These are phyloP conservation scores for Protobothrops flavoviridis DNA, from an alignment of 2,113 vertebrate genomes.

Conservation along the genomic window DNA sequence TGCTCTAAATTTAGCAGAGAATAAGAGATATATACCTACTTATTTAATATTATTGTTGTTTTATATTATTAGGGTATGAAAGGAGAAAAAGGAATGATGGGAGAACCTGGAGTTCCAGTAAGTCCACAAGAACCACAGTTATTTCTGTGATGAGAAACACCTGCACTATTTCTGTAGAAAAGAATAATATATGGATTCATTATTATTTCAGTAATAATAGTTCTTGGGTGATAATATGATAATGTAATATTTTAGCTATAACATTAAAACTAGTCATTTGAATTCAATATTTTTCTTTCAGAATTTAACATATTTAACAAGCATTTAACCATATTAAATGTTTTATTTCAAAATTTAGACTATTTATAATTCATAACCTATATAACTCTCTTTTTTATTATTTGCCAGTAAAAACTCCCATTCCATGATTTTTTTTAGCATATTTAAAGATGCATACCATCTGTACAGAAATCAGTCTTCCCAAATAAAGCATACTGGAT, in stretches of 20 bases:
- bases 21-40: constrained; percentile 2
- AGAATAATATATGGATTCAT: neutral
- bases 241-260: neutral
- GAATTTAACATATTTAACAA: neutral
- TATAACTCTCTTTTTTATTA: neutral
- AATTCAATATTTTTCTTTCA: neutral
- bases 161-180: neutral
- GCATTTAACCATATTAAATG: neutral
- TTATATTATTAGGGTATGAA: constrained; percentile 68
- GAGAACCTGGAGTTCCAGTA: constrained; percentile 69
- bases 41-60: neutral
- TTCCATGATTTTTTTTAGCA: neutral
- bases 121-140: constrained; percentile 57
- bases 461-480: neutral
- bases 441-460: neutral
- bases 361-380: neutral
- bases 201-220: neutral
- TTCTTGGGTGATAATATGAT: neutral
- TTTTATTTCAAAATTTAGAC: neutral
- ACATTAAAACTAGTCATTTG: neutral
- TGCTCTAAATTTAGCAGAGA: neutral
- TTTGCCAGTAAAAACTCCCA: neutral
- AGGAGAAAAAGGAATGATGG: constrained; percentile 74
- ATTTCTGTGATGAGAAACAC: neutral
- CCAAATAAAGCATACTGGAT: neutral